Conservation (phyloP, 2,888 invertebrate genomes). For the Agrochola lychnidis region DNA sequence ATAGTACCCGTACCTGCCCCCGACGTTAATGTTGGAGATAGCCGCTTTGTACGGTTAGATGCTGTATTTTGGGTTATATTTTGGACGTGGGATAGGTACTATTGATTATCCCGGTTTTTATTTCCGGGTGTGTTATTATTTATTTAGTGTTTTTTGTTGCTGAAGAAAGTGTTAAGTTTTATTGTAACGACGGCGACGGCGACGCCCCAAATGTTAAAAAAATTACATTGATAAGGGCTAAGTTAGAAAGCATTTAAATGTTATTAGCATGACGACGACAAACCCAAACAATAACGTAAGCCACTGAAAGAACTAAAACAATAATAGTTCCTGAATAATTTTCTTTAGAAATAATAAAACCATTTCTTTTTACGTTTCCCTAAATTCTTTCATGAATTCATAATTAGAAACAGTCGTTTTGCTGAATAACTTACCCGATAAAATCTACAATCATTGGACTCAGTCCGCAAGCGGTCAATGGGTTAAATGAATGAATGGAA, state of each 20-base stretch:
- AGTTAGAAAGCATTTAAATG: not conserved
- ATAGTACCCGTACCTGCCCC: slow-evolving; percentile 63
- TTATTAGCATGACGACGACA: not conserved
- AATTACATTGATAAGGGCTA: not conserved
- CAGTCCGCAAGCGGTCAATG: slow-evolving; percentile 41
- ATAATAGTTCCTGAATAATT: slow-evolving; percentile 5
- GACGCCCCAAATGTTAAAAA: not conserved
- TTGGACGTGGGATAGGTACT: slow-evolving; percentile 39
- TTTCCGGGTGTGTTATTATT: slow-evolving; percentile 23
- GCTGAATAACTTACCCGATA: slow-evolving; percentile 19
- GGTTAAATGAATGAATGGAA: slow-evolving; percentile 46
- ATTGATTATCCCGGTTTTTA: slow-evolving; percentile 60
- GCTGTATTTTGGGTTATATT: slow-evolving; percentile 52
- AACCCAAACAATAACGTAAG: not conserved
- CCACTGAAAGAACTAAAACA: not conserved
- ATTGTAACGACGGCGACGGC: not conserved
- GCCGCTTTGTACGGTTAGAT: slow-evolving; percentile 45
- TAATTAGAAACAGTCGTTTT: not conserved
- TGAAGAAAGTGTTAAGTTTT: not conserved
- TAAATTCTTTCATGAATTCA: slow-evolving; percentile 7
- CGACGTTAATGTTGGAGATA: slow-evolving; percentile 65
- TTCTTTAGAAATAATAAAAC: not conserved
- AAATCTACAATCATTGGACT: not conserved
- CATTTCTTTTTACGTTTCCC: not conserved
- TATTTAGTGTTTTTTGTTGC: not conserved